Conservation (phyloP, 2,888 invertebrate species). For the Masnerella sp. region DNA sequence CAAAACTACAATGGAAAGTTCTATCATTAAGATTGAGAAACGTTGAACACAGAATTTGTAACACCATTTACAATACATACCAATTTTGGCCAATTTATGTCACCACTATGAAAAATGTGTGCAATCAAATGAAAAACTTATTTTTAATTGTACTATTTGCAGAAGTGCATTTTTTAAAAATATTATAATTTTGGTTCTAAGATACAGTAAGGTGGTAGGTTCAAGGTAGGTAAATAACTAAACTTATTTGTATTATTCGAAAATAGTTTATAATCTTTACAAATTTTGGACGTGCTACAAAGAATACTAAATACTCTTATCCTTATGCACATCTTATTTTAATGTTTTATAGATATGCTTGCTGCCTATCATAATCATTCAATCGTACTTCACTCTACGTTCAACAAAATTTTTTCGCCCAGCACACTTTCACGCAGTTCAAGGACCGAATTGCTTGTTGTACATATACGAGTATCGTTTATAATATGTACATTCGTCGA, state of each 20-base stretch:
- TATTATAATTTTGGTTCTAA: too few relatives aligned
- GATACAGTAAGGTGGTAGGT: too few relatives aligned
- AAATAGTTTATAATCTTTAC: conserved; percentile 61
- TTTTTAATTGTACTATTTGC: too few relatives aligned
- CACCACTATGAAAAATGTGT: too few relatives aligned
- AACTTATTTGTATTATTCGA: conserved; percentile 46
- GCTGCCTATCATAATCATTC: conserved; percentile 50
- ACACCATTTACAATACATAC: too few relatives aligned
- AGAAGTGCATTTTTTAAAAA: too few relatives aligned
- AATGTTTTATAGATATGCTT: conserved; percentile 45
- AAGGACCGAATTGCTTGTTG: conserved; percentile 43
- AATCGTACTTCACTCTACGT: conserved; percentile 56
- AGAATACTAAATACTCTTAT: conserved; percentile 52
- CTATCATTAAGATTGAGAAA: too few relatives aligned
- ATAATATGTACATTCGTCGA: conserved; percentile 55
- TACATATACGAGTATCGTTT: conserved; percentile 43
- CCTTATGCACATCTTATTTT: conserved; percentile 47
- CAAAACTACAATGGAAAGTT: too few relatives aligned
- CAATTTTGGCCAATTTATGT: too few relatives aligned
- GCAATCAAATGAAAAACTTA: too few relatives aligned
- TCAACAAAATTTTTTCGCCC: conserved; percentile 45
- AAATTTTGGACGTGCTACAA: conserved; percentile 54
- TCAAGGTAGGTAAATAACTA: conserved; percentile 16
- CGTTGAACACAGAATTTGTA: too few relatives aligned
- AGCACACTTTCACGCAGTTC: conserved; percentile 48